Percentiles rank a stretch among this genome's conserved stretches.
phyloP scores from a whole-genome alignment of 2,113 vertebrate genomes.

The Microtus richardsoni region DNA sequence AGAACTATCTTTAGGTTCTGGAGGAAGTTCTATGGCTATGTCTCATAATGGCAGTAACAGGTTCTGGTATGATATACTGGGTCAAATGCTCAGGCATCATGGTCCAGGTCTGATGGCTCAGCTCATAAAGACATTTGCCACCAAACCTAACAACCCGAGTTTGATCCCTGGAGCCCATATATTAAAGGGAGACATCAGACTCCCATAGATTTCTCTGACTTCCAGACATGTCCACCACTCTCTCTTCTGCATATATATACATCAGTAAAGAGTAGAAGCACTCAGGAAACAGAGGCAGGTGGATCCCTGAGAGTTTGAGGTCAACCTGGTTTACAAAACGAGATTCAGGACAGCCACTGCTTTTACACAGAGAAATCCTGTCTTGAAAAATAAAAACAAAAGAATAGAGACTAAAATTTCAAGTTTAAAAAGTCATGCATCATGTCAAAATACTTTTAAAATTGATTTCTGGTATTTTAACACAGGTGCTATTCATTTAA shows the following conservation, averaged over 20 bases:
- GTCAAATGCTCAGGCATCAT: background rate
- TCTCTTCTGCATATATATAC: background rate
- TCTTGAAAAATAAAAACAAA: background rate
- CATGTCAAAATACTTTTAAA: constrained; percentile 2
- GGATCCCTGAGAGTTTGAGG: background rate
- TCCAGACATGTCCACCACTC: background rate
- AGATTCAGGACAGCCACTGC: background rate
- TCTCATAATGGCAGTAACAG: background rate
- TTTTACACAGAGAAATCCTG: background rate
- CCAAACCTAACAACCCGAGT: background rate
- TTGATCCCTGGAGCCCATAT: background rate
- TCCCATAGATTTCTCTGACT: background rate
- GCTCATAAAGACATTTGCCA: background rate
- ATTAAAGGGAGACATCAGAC: background rate
- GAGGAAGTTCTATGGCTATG: background rate
- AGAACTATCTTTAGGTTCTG: background rate
- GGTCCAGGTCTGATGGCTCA: background rate
- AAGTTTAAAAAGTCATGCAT: background rate
- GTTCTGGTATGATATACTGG: background rate
- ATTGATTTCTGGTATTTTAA: background rate
- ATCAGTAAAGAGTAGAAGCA: background rate
- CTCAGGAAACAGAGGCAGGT: background rate
- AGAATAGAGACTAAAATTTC: background rate
- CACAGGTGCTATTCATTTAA: background rate
- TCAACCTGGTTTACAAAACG: background rate